A percentile compares a stretch with the other conserved stretches of the same genome.
Evolutionary conservation across 2,113 vertebrate species (phyloP).

Genomic region (Sakesphorus luctuosus): DNA sequence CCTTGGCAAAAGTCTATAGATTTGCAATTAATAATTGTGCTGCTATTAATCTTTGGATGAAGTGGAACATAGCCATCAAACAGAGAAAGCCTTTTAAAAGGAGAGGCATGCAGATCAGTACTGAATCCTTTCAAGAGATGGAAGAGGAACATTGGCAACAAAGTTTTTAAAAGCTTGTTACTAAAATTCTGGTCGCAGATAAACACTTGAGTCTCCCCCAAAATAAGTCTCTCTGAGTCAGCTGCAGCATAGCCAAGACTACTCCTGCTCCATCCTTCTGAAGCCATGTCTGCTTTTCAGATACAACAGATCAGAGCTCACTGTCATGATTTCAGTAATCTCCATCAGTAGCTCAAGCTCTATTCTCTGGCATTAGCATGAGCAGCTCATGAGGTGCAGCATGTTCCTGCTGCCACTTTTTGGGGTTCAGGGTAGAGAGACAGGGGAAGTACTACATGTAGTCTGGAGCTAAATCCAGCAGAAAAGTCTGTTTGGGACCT

Average conservation of each 20-base stretch:
- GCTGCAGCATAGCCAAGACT: neutral
- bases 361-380: neutral
- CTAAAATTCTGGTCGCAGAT: neutral
- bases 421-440: neutral
- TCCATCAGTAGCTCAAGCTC: neutral
- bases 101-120: neutral
- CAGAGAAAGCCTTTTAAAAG: neutral
- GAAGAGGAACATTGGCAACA: neutral
- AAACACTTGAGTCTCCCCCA: neutral
- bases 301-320: neutral
- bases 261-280: neutral
- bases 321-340: neutral
- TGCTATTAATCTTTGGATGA: slow-evolving; percentile 43
- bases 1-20: slow-evolving; percentile 2
- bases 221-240: neutral
- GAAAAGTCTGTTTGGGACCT: rapidly evolving
- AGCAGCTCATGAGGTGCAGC: neutral
- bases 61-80: neutral
- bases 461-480: neutral
- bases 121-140: neutral
- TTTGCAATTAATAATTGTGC: slow-evolving; percentile 20
- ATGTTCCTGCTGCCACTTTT: neutral
- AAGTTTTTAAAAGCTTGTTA: neutral
- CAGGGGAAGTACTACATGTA: rapidly evolving
- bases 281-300: neutral